phyloP scores from a whole-genome alignment of 2,888 invertebrate species.

The Caenorhabditis zanzibari region DNA sequence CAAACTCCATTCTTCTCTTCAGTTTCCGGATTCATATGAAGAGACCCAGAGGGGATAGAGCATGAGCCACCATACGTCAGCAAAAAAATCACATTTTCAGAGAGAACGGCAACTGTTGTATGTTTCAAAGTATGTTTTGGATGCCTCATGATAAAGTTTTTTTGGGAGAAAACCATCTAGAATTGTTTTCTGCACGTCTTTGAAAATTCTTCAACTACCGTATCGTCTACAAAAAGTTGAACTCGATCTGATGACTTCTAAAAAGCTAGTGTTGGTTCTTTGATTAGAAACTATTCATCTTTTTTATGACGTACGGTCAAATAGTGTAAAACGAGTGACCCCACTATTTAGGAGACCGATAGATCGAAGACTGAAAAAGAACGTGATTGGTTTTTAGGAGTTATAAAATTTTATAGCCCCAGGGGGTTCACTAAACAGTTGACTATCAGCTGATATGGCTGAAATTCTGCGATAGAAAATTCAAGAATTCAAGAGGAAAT shows the following conservation, averaged over 20 bases:
- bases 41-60: not conserved
- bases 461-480: constrained; percentile 35
- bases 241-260: constrained; percentile 3
- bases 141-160: not conserved
- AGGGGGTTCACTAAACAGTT: constrained; percentile 28
- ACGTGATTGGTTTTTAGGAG: constrained; percentile 53
- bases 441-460: constrained; percentile 43
- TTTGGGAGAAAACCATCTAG: not conserved
- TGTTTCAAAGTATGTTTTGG: constrained; percentile 3
- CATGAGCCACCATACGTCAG: constrained; percentile 26
- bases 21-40: constrained; percentile 31
- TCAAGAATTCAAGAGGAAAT: not conserved
- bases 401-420: constrained; percentile 44
- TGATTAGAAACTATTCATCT: constrained; percentile 15
- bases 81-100: constrained; percentile 34
- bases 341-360: constrained; percentile 29
- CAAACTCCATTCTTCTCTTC: constrained; percentile 20
- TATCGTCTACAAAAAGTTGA: not conserved
- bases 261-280: constrained; percentile 21
- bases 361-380: constrained; percentile 49
- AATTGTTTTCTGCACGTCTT: not conserved
- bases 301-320: constrained; percentile 52
- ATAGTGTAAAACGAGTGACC: constrained; percentile 44
- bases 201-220: not conserved
- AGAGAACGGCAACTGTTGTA: constrained; percentile 23